phyloP scores from a whole-genome alignment of 2,113 vertebrate genomes.

The Promerops cafer region DNA sequence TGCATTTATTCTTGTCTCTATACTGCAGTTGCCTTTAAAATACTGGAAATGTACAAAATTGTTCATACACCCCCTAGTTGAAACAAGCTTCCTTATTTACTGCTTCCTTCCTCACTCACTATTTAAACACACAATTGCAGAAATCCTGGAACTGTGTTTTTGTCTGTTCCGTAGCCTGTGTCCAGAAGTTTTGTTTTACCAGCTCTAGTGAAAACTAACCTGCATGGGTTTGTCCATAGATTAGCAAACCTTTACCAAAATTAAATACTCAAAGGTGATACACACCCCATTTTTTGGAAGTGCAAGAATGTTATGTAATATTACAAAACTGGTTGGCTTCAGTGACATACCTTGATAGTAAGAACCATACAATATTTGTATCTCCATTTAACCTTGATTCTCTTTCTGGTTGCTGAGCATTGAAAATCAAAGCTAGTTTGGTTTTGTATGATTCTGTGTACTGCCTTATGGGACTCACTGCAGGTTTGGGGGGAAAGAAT shows the following conservation, averaged over 20 bases:
- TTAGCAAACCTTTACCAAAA: neutral
- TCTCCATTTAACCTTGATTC: neutral
- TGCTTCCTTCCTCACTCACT: neutral
- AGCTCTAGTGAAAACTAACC: neutral
- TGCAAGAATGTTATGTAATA: neutral
- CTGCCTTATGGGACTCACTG: neutral
- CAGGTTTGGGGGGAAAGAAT: accelerated
- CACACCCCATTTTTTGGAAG: neutral
- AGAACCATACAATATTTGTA: neutral
- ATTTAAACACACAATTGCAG: neutral
- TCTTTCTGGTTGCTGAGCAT: neutral
- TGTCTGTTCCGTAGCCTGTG: neutral
- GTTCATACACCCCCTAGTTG: neutral
- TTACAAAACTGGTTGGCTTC: neutral
- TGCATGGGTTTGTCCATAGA: neutral
- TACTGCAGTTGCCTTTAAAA: neutral
- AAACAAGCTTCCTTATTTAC: neutral
- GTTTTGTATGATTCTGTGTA: neutral
- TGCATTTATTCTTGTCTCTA: neutral
- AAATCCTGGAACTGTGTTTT: neutral
- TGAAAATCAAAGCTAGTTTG: neutral
- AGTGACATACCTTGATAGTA: neutral
- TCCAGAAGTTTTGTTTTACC: neutral
- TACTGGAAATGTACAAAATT: neutral
- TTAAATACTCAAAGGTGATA: neutral